A percentile compares a stretch with the other conserved stretches of the same genome.
Conservation (phyloP, 2,888 invertebrate species). For the Melangyna quadrimaculata region DNA sequence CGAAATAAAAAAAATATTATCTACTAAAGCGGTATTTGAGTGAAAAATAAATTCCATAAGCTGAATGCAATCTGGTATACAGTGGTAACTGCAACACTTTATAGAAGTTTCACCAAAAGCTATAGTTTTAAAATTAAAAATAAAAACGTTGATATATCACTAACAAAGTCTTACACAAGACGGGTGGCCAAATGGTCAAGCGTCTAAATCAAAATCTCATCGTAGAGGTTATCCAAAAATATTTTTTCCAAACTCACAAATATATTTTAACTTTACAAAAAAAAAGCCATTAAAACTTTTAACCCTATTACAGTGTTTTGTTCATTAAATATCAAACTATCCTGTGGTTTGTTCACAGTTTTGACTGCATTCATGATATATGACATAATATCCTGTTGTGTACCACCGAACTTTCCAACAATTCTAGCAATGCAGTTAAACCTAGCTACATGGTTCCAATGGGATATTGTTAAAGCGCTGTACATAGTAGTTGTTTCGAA, state of each 20-base stretch:
- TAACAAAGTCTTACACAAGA: no score
- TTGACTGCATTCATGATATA: constrained; percentile 22
- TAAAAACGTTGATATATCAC: no score
- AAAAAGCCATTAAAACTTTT: constrained; percentile 39
- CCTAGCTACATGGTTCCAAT: background rate
- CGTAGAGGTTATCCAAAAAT: no score
- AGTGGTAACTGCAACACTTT: no score
- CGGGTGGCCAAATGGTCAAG: no score
- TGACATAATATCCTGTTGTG: constrained; percentile 29
- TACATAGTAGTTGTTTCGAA: background rate
- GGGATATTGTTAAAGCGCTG: background rate
- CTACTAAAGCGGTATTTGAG: no score
- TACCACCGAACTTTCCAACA: background rate
- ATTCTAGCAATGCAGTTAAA: constrained; percentile 1
- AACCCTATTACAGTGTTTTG: constrained; percentile 13
- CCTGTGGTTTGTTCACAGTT: constrained; percentile 37
- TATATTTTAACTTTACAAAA: background rate
- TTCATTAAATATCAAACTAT: constrained; percentile 37
- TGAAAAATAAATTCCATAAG: no score
- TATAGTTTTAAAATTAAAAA: no score
- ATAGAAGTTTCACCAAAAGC: no score
- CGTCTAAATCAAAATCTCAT: no score
- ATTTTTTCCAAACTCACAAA: background rate
- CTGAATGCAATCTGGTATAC: no score
- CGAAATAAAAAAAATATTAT: no score